A percentile compares a stretch with the other conserved stretches of the same genome.
phyloP scores from a whole-genome alignment of 2,113 vertebrate genomes.

The Phylloscopus whistleri region DNA sequence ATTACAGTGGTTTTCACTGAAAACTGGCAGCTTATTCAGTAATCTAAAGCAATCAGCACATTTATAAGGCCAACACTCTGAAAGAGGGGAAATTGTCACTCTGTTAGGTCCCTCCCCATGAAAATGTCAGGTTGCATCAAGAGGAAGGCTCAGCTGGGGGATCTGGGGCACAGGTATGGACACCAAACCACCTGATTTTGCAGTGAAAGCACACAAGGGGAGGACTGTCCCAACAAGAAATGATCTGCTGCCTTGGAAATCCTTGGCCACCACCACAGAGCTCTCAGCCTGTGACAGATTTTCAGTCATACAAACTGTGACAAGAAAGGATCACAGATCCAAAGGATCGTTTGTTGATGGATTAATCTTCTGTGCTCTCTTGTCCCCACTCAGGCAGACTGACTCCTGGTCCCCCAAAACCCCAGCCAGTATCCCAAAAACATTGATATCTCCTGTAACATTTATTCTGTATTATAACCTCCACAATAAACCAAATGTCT shows the following conservation, averaged over 20 bases:
- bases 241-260: neutral
- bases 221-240: accelerated
- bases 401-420: neutral
- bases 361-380: neutral
- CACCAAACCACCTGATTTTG: neutral
- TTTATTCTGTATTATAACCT: neutral
- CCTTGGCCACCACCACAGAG: neutral
- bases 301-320: accelerated
- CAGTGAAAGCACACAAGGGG: neutral
- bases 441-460: accelerated
- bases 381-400: neutral
- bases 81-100: neutral
- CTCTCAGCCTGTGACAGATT: neutral
- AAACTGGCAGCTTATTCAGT: neutral
- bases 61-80: neutral
- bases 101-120: neutral
- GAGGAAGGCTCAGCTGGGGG: neutral
- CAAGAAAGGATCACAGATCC: neutral
- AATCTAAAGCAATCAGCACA: neutral
- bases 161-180: neutral
- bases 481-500: neutral
- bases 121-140: neutral
- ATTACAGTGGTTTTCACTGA: neutral
- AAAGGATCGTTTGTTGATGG: neutral
- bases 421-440: neutral